These are phyloP conservation scores for Tricholauxania praeusta DNA, from an alignment of 2,888 invertebrate species.

Conservation along the genomic window DNA sequence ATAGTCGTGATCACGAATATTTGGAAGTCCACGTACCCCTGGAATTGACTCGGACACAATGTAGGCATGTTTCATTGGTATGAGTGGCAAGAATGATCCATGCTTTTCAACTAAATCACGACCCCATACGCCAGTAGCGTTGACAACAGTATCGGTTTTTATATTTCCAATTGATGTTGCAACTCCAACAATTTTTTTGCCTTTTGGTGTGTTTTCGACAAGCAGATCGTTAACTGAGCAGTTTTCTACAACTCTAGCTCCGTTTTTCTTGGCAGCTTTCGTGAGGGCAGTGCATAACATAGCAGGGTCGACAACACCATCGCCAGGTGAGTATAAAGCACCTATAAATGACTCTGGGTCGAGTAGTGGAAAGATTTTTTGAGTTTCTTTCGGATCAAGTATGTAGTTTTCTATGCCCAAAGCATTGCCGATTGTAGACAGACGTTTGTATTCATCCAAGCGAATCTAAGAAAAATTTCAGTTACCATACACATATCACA, in stretches of 20 bases:
- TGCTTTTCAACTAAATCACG: slow-evolving; percentile 72
- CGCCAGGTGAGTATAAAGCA: slow-evolving; percentile 82
- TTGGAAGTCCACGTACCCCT: slow-evolving; percentile 81
- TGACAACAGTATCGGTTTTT: slow-evolving; percentile 82
- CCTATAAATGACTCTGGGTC: slow-evolving; percentile 81
- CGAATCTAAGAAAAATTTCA: slow-evolving; percentile 71
- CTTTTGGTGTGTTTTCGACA: slow-evolving; percentile 71
- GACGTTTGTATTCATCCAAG: slow-evolving; percentile 84
- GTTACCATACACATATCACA: not conserved
- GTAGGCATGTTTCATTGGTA: slow-evolving; percentile 91
- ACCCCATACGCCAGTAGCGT: slow-evolving; percentile 83
- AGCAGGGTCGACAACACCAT: slow-evolving; percentile 88
- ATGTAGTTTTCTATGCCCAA: slow-evolving; percentile 83
- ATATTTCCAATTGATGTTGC: slow-evolving; percentile 79
- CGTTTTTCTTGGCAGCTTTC: slow-evolving; percentile 77
- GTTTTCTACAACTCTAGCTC: slow-evolving; percentile 81
- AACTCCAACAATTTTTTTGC: slow-evolving; percentile 79
- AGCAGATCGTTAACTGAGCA: slow-evolving; percentile 80
- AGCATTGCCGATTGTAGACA: slow-evolving; percentile 83
- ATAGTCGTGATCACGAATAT: slow-evolving; percentile 88
- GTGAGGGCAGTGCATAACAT: slow-evolving; percentile 82
- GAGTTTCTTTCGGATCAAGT: slow-evolving; percentile 79
- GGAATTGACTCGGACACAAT: slow-evolving; percentile 84
- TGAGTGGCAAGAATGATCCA: slow-evolving; percentile 76
- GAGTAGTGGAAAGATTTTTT: slow-evolving; percentile 81